Evolutionary conservation across 2,797 vertebrate species (phyloP), one percentile per base, ranked within the genome.

Genomic region (Echeneis naucrates): DNA sequence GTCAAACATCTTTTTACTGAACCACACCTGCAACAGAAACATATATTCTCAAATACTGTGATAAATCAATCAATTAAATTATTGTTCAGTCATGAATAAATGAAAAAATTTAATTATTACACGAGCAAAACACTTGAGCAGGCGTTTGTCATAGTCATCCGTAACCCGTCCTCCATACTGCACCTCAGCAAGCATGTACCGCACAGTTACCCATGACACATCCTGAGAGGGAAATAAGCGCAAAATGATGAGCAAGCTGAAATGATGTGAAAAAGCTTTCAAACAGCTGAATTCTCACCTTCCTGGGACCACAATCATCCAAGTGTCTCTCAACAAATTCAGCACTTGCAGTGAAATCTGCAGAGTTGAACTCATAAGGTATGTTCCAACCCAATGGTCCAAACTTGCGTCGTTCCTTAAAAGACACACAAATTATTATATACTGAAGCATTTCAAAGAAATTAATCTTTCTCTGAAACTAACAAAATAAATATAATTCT

Each of bases 331-430:
- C 92, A 72, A 96, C 93, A 92, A 95, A 96, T 78, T 95, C 94
- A 5, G 95, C 93, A 0, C 95, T 95, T 82, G 96, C 95, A 42
- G 93, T 91, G 69, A 96, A 91, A 80, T 96, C 95, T 0, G 95
- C 94, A 68, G 95, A 94, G 9, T 96, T 95, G 87, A 96, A 96
- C 80, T 95, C 95, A 0, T 96, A 96, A 0, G 94, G 95, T 80
- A 95, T 96, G 81, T 96, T 96, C 95, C 95, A 96, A 27, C 95
- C 95, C 67, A 96, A 48, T 0, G 94, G 95, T 5, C 95, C 95
- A 50, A 95, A 97, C 83, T 96, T 96, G 14, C 94, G 75, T 33
- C 95, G 92, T 83, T 96, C 95, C 88, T 97, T 89, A 48, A 91
- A 76, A 66, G 42, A 10, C 3, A 57, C 50, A 70, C 23, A 52